phyloP scores from a whole-genome alignment of 1,140 invertebrate species.

The Nixonia krombeini region DNA sequence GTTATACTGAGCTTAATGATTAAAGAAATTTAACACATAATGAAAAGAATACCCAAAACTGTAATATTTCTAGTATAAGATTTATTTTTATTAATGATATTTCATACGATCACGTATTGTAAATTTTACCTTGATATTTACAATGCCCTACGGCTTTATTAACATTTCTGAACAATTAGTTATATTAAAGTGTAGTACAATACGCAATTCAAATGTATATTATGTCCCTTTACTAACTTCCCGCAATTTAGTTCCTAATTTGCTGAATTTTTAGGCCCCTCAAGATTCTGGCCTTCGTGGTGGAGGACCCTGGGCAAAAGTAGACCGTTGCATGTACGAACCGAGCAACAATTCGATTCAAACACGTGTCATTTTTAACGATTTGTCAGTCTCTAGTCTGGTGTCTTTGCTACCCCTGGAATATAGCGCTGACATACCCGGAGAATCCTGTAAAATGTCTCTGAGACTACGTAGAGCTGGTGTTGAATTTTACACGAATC shows the following conservation, averaged over 20 bases:
- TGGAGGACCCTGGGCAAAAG: constrained; percentile 64
- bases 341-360: constrained; percentile 81
- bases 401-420: constrained; percentile 75
- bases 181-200: too few species aligned
- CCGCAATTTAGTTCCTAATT: too few species aligned
- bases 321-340: constrained; percentile 82
- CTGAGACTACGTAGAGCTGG: constrained; percentile 81
- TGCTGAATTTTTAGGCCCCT: constrained; percentile 38
- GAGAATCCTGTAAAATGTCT: constrained; percentile 82
- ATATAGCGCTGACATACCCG: constrained; percentile 64
- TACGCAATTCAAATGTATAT: too few species aligned
- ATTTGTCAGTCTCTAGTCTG: constrained; percentile 82
- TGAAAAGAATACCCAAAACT: neutral
- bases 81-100: too few species aligned
- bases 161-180: too few species aligned
- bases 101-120: too few species aligned
- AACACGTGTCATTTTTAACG: constrained; percentile 82
- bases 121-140: too few species aligned
- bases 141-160: too few species aligned
- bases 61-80: neutral
- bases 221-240: too few species aligned
- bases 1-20: too few species aligned
- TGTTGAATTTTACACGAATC: constrained; percentile 77
- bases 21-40: neutral
- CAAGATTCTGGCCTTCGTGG: constrained; percentile 34